These are phyloP conservation scores for Bemisia tabaci DNA, from an alignment of 1,140 invertebrate species.

Conservation along the genomic window DNA sequence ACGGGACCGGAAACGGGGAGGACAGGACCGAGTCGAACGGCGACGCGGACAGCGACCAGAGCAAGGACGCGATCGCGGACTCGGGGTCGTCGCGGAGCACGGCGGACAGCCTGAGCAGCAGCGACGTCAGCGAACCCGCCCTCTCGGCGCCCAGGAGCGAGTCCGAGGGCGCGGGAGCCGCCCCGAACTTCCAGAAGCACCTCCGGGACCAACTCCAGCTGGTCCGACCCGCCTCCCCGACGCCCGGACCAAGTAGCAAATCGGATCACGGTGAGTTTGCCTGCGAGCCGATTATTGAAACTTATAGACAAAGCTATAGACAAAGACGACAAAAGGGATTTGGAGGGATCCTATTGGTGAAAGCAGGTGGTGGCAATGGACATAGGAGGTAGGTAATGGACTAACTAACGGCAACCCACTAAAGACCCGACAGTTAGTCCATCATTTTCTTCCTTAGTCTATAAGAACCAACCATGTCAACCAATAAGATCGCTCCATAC, in stretches of 20 bases:
- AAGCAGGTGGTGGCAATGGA: too few relatives aligned
- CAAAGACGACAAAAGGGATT: too few relatives aligned
- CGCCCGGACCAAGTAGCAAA: conserved; percentile 21
- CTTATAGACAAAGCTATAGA: too few relatives aligned
- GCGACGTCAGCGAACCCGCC: neutral
- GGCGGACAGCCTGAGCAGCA: conserved; percentile 1
- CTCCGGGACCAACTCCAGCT: neutral
- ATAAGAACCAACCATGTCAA: too few relatives aligned
- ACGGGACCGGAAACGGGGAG: neutral
- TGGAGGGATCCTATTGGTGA: too few relatives aligned
- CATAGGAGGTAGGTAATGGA: too few relatives aligned
- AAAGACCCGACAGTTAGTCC: too few relatives aligned
- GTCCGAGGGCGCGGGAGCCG: conserved; percentile 1
- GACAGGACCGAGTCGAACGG: neutral
- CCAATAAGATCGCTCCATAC: too few relatives aligned
- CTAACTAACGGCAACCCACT: too few relatives aligned
- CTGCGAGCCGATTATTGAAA: too few relatives aligned
- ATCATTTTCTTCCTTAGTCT: too few relatives aligned
- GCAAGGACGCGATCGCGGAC: neutral
- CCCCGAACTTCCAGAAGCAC: conserved; percentile 1
- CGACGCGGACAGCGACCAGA: neutral
- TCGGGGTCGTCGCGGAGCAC: neutral
- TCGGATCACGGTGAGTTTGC: conserved; percentile 22
- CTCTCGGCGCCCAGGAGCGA: neutral
- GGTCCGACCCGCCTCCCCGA: conserved; percentile 19